phyloP scores from a whole-genome alignment of 2,113 vertebrate species.

The Pipra filicauda region DNA sequence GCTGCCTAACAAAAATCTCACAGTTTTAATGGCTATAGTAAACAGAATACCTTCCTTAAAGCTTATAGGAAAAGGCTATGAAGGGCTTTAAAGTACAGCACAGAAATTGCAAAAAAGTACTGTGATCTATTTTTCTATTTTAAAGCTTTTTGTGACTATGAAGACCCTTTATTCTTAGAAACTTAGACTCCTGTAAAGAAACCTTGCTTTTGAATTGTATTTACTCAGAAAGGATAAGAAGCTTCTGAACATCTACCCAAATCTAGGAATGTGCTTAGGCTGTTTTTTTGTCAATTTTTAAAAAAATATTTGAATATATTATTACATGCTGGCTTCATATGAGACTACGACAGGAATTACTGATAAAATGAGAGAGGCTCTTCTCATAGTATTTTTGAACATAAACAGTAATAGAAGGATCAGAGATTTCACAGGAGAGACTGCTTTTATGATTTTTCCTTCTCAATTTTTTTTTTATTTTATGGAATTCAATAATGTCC shows the following conservation, averaged over 20 bases:
- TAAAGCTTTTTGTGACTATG: background rate
- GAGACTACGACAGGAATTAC: background rate
- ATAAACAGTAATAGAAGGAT: background rate
- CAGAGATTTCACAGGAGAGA: background rate
- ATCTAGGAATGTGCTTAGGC: background rate
- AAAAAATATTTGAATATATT: background rate
- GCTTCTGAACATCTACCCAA: background rate
- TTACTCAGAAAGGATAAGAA: background rate
- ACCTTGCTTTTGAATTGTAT: background rate
- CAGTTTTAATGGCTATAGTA: background rate
- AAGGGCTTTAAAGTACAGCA: background rate
- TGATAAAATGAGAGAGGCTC: background rate
- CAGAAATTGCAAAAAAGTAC: background rate
- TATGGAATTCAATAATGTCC: background rate
- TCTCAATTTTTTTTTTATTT: background rate
- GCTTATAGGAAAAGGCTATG: background rate
- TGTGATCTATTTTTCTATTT: background rate
- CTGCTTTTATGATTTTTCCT: background rate
- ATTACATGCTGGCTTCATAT: background rate
- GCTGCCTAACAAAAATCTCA: background rate
- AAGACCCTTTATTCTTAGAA: background rate
- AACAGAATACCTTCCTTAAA: background rate
- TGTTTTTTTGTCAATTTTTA: background rate
- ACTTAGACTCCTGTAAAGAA: background rate
- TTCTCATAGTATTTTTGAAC: background rate